Percentiles rank a stretch among this genome's conserved stretches.
Evolutionary conservation across 2,888 invertebrate species (phyloP).

Genomic region (Onchidella celtica): DNA sequence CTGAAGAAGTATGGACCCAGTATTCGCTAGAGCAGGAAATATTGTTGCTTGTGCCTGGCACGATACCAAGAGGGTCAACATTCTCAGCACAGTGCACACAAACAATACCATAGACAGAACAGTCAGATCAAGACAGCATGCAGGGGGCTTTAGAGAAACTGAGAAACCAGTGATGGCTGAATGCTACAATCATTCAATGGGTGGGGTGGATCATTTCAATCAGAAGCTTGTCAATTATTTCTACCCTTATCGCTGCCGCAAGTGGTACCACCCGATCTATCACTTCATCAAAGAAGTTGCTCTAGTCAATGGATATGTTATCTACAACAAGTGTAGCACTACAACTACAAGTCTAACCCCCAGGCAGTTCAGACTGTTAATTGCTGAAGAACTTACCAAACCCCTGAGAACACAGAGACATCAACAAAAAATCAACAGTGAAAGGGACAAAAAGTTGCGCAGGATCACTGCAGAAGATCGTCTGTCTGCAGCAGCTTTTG

Average conservation of each 20-base stretch:
- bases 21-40: conserved; percentile 3
- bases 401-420: background rate
- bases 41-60: conserved; percentile 57
- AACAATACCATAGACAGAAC: conserved; percentile 23
- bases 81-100: conserved; percentile 33
- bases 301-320: conserved; percentile 53
- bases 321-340: conserved; percentile 32
- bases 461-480: background rate
- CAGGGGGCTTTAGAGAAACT: conserved; percentile 23
- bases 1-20: conserved; percentile 54
- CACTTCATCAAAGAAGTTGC: conserved; percentile 53
- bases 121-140: conserved; percentile 30
- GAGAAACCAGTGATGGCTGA: conserved; percentile 43
- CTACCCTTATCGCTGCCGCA: conserved; percentile 45
- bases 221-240: conserved; percentile 45
- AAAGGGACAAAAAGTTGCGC: background rate
- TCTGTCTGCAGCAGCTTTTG: background rate
- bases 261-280: conserved; percentile 51
- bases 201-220: conserved; percentile 52
- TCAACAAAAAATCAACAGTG: background rate
- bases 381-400: background rate
- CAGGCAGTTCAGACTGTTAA: background rate
- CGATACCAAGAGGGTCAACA: conserved; percentile 53
- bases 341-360: background rate
- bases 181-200: conserved; percentile 49